These are phyloP conservation scores for Pseudeuparius sepicola DNA, from an alignment of 2,888 invertebrate species.

Conservation along the genomic window DNA sequence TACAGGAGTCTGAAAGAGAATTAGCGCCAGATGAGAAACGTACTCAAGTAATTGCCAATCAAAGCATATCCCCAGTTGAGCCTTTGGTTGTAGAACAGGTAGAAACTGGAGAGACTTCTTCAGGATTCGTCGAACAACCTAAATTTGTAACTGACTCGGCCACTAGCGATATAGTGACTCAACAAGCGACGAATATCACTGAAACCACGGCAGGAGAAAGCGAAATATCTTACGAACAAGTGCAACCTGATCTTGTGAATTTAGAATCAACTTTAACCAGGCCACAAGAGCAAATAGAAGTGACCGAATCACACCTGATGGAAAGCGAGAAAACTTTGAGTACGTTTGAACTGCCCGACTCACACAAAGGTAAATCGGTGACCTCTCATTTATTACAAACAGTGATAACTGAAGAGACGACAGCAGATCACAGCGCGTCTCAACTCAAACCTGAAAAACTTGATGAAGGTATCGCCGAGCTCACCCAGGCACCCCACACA, in stretches of 20 bases:
- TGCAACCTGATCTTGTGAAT: conserved; percentile 33
- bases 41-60: conserved; percentile 45
- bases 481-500: conserved; percentile 38
- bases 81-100: conserved; percentile 51
- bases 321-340: conserved; percentile 55
- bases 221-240: conserved; percentile 42
- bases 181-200: conserved; percentile 54
- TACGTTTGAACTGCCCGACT: conserved; percentile 43
- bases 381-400: conserved; percentile 45
- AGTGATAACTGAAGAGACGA: conserved; percentile 41
- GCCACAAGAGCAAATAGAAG: conserved; percentile 50
- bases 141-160: conserved; percentile 47
- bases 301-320: conserved; percentile 51
- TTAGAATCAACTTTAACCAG: conserved; percentile 41
- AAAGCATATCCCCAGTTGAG: conserved; percentile 48
- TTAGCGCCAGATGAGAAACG: conserved; percentile 45
- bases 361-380: conserved; percentile 42
- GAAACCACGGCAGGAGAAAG: conserved; percentile 55
- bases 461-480: conserved; percentile 35
- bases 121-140: conserved; percentile 43
- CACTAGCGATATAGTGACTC: conserved; percentile 45
- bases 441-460: conserved; percentile 25
- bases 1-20: conserved; percentile 57
- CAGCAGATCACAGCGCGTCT: conserved; percentile 38
- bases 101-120: conserved; percentile 45